phyloP scores from a whole-genome alignment of 2,797 vertebrate species.

The Carapus acus region DNA sequence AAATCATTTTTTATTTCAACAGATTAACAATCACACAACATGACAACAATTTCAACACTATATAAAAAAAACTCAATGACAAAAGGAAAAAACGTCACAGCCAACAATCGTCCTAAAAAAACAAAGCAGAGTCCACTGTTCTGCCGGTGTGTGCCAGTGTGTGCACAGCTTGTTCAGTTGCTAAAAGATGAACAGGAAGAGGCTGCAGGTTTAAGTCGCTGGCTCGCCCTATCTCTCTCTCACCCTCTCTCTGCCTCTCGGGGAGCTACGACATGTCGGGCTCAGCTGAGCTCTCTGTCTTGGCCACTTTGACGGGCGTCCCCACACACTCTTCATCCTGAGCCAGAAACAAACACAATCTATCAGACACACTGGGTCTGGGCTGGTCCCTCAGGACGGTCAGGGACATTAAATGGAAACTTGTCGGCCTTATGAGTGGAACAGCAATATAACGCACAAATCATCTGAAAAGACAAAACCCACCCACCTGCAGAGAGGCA shows the following conservation, averaged over 20 bases:
- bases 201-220: slow-evolving; percentile 4
- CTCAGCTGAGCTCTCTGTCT: slow-evolving; percentile 40
- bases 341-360: not conserved
- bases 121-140: not conserved
- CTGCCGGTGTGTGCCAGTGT: not conserved
- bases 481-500: slow-evolving; percentile 48
- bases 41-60: slow-evolving; percentile 28
- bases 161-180: too few relatives aligned
- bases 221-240: too few relatives aligned
- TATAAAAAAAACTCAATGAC: slow-evolving; percentile 21
- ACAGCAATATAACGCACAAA: too few relatives aligned
- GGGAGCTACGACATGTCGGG: slow-evolving; percentile 34
- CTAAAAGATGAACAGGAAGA: not conserved
- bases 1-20: slow-evolving; percentile 51
- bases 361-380: too few relatives aligned
- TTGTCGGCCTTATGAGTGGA: not conserved
- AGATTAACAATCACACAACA: slow-evolving; percentile 28
- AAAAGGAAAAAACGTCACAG: slow-evolving; percentile 31
- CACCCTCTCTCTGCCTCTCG: too few relatives aligned
- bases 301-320: slow-evolving; percentile 62
- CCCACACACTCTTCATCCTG: slow-evolving; percentile 56
- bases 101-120: slow-evolving; percentile 1
- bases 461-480: too few relatives aligned
- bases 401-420: not conserved
- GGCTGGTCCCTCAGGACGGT: not conserved